Percentiles rank a stretch among this genome's conserved stretches.
These are phyloP conservation scores for Pelecanus crispus DNA, from an alignment of 2,113 vertebrate genomes.

Conservation along the genomic window DNA sequence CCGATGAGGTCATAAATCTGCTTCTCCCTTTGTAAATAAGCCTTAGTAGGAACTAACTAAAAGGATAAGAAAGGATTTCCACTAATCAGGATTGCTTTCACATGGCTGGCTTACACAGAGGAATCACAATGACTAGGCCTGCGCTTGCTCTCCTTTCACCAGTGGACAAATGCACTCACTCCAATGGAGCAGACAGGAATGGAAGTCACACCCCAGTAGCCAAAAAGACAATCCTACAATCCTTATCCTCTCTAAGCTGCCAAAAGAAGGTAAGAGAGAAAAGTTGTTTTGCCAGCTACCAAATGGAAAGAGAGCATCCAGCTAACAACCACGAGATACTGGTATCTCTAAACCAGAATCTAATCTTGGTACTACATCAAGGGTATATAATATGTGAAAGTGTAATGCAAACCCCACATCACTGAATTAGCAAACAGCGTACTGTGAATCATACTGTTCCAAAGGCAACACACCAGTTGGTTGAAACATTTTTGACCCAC, in stretches of 20 bases:
- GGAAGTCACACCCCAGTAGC: not conserved
- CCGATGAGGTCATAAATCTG: not conserved
- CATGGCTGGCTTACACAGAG: not conserved
- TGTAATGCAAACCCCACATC: not conserved
- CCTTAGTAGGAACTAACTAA: not conserved
- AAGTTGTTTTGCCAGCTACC: not conserved
- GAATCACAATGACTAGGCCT: not conserved
- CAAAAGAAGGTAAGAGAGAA: not conserved
- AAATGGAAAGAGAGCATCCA: not conserved
- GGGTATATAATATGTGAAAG: not conserved
- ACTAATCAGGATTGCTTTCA: not conserved
- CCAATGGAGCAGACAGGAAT: not conserved
- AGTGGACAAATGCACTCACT: not conserved
- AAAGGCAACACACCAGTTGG: not conserved
- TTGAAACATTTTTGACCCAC: not conserved
- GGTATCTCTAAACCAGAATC: not conserved
- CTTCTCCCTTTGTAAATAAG: slow-evolving; percentile 13
- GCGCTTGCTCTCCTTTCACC: not conserved
- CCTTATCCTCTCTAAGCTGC: not conserved
- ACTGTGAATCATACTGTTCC: not conserved
- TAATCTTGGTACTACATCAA: not conserved
- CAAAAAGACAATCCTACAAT: not conserved
- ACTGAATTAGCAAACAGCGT: not conserved
- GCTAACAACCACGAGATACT: not conserved
- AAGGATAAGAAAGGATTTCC: slow-evolving; percentile 31